Conservation (phyloP, 2,797 vertebrate species). For the Clamator glandarius region DNA sequence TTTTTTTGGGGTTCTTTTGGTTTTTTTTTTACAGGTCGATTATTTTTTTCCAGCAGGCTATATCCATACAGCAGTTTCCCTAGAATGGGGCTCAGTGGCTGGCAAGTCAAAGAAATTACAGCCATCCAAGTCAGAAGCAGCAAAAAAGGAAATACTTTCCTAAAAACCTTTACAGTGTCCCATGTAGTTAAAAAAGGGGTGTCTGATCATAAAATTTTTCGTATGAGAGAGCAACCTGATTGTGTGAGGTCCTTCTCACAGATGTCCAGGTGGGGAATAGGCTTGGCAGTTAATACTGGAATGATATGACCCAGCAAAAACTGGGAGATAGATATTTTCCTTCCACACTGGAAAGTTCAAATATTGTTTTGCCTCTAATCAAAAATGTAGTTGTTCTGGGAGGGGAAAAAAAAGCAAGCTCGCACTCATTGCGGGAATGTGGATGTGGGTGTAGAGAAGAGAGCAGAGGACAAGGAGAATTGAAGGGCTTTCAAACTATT, state of each 20-base stretch:
- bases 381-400: neutral
- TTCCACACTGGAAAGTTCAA: neutral
- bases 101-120: neutral
- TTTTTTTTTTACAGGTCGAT: neutral
- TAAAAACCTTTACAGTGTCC: neutral
- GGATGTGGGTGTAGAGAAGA: neutral
- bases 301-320: neutral
- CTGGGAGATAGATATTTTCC: neutral
- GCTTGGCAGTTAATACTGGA: neutral
- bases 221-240: neutral
- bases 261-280: conserved; percentile 33
- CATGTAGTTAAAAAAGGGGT: neutral
- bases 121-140: neutral
- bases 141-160: conserved; percentile 5
- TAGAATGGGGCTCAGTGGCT: neutral
- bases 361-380: neutral
- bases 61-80: neutral
- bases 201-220: neutral
- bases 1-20: too few relatives aligned
- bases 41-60: neutral
- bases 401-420: neutral
- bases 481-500: neutral
- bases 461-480: neutral
- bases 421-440: neutral
- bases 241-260: conserved; percentile 46